A percentile compares a stretch with the other conserved stretches of the same genome.
Evolutionary conservation across 2,797 vertebrate species (phyloP).

Genomic region (Rhabdomys pumilio): DNA sequence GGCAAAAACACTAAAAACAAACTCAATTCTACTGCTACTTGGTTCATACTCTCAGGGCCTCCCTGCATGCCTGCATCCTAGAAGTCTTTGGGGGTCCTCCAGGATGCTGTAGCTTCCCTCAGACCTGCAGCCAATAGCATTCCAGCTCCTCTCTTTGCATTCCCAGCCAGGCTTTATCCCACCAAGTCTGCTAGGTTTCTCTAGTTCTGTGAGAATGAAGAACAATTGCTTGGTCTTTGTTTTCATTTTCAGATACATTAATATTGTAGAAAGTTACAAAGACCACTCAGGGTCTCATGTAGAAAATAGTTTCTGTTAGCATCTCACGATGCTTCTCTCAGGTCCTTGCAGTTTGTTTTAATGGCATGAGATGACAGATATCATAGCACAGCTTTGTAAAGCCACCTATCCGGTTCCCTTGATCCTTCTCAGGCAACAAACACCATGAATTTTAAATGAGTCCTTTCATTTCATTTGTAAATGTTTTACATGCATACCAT

Average conservation of each 20-base stretch:
- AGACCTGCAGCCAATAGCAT: too few species aligned
- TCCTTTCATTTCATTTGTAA: constrained; percentile 45
- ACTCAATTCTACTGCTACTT: background rate
- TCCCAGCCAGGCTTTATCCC: background rate
- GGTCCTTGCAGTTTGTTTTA: constrained; percentile 50
- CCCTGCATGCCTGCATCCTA: background rate
- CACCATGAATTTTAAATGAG: constrained; percentile 1
- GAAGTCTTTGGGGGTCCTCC: background rate
- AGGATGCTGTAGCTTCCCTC: background rate
- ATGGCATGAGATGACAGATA: constrained; percentile 36
- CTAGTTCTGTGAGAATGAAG: background rate
- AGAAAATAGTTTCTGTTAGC: constrained; percentile 2
- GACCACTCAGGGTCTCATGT: background rate
- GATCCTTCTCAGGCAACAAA: constrained; percentile 56
- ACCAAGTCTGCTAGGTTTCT: background rate
- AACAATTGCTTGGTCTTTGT: background rate
- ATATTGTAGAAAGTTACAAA: background rate
- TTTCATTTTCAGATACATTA: constrained; percentile 48
- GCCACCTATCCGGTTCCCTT: background rate
- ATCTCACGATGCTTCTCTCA: background rate
- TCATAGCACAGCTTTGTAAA: background rate
- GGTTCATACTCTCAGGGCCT: background rate
- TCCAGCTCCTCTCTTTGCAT: background rate
- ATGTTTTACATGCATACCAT: constrained; percentile 9
- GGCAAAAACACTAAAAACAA: constrained; percentile 74